These are phyloP conservation scores for Halcyon badia DNA, from an alignment of 2,797 vertebrate genomes.

Conservation along the genomic window DNA sequence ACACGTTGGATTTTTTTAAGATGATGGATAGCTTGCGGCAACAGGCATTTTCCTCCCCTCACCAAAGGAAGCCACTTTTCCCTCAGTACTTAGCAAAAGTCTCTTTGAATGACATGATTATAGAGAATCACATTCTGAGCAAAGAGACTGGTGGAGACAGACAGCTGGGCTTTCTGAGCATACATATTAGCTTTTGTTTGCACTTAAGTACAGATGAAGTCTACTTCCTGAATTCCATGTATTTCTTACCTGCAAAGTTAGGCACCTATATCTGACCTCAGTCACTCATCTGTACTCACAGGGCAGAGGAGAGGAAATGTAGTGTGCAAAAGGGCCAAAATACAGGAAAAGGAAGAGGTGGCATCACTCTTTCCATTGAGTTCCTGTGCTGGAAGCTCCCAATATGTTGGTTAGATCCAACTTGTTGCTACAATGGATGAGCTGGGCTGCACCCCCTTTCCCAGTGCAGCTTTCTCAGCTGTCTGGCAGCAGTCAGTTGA, in stretches of 20 bases:
- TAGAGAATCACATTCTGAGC: slow-evolving; percentile 16
- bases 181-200: neutral
- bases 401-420: neutral
- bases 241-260: neutral
- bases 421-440: neutral
- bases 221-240: neutral
- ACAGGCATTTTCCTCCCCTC: slow-evolving; percentile 37
- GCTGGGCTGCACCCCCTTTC: neutral
- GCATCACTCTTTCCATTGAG: neutral
- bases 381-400: neutral
- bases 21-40: slow-evolving; percentile 59
- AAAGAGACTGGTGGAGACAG: neutral
- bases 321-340: neutral
- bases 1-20: neutral
- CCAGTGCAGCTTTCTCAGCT: neutral
- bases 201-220: neutral
- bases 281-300: fast-evolving
- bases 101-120: slow-evolving; percentile 56
- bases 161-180: neutral
- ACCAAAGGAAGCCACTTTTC: slow-evolving; percentile 59
- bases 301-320: neutral
- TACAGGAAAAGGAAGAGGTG: neutral
- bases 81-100: slow-evolving; percentile 48
- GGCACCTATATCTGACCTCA: neutral
- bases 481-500: neutral